Conservation (phyloP, 2,888 invertebrate species). For the Stenodema calcarata region DNA sequence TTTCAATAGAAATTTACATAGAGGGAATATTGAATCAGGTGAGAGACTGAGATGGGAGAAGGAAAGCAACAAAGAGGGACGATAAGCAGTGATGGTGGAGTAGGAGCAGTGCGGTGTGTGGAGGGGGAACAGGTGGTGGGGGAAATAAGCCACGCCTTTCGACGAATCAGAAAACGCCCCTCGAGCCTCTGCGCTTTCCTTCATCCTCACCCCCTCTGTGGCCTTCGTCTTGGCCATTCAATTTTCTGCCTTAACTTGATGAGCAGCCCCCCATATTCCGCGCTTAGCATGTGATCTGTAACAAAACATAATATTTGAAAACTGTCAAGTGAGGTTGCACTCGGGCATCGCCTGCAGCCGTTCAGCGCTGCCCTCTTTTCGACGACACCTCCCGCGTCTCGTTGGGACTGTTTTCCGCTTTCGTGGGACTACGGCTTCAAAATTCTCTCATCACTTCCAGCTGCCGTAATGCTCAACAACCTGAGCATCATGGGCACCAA, state of each 20-base stretch:
- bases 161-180: slow-evolving; percentile 27
- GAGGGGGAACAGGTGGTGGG: neutral
- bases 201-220: slow-evolving; percentile 1
- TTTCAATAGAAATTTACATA: slow-evolving; percentile 55
- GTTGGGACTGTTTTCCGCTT: slow-evolving; percentile 3
- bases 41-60: slow-evolving; percentile 17
- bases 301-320: slow-evolving; percentile 24
- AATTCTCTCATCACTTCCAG: slow-evolving; percentile 50
- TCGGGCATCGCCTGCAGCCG: neutral
- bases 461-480: slow-evolving; percentile 60
- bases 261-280: slow-evolving; percentile 14
- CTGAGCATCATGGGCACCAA: slow-evolving; percentile 59
- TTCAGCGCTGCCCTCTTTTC: neutral
- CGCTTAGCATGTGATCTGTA: slow-evolving; percentile 25
- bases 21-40: slow-evolving; percentile 53
- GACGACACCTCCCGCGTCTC: neutral
- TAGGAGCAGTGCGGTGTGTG: neutral
- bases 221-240: slow-evolving; percentile 41
- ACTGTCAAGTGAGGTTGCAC: slow-evolving; percentile 12
- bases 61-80: slow-evolving; percentile 4
- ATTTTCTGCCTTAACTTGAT: slow-evolving; percentile 37
- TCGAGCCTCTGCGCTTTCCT: slow-evolving; percentile 6
- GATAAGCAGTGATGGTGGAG: slow-evolving; percentile 13
- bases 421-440: slow-evolving; percentile 41
- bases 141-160: slow-evolving; percentile 43